phyloP scores from a whole-genome alignment of 64 coral and sea anemone genomes.

The Platygyra sinensis region DNA sequence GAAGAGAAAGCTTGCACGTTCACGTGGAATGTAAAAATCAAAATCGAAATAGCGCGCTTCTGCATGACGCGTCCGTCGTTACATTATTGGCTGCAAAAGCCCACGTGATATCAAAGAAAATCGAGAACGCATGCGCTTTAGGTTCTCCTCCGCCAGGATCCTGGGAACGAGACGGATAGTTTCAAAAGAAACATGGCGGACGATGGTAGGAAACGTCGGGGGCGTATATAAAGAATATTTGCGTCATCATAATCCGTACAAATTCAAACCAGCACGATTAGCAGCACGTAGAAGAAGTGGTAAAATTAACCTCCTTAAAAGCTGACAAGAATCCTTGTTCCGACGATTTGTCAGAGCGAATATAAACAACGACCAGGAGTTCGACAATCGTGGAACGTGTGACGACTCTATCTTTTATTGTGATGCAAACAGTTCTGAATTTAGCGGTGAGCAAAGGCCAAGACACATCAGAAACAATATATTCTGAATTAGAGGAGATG shows the following conservation, averaged over 20 bases:
- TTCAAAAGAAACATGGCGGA: constrained; percentile 12
- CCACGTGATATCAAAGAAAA: not conserved
- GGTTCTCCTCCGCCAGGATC: no score
- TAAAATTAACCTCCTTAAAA: constrained; percentile 13
- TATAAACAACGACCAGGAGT: constrained; percentile 20
- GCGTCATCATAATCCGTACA: constrained; percentile 10
- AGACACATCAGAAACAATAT: not conserved
- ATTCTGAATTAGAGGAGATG: constrained; percentile 5
- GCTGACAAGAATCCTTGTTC: constrained; percentile 20
- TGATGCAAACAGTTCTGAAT: constrained; percentile 7
- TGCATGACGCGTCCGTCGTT: not conserved
- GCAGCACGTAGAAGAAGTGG: not conserved
- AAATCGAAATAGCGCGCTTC: not conserved
- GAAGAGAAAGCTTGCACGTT: not conserved
- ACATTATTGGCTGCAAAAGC: not conserved
- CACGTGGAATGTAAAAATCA: constrained; percentile 15
- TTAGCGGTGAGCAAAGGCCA: constrained; percentile 16
- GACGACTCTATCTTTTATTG: constrained; percentile 8
- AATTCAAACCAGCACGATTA: constrained; percentile 34
- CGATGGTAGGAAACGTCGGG: not conserved
- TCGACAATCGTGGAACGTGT: constrained; percentile 10
- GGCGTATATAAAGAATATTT: no score
- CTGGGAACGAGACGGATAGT: not conserved
- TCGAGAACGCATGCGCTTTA: not conserved
- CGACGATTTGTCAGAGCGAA: constrained; percentile 11